A percentile compares a stretch with the other conserved stretches of the same genome.
Evolutionary conservation across 2,888 invertebrate genomes (phyloP).

Genomic region (Macroteleia sp.): DNA sequence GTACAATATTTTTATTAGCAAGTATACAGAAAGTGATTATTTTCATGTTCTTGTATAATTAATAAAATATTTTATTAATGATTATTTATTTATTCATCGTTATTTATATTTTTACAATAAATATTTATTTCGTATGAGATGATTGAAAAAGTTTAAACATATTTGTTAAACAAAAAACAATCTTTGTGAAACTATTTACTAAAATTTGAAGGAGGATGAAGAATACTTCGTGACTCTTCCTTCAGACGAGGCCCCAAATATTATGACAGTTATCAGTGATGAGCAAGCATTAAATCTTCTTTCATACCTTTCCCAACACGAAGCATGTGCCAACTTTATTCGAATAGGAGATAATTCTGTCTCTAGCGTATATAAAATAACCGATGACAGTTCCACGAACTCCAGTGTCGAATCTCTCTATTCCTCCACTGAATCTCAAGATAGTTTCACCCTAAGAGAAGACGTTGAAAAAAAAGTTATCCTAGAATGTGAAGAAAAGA

Average conservation of each 20-base stretch:
- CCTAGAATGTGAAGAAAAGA: too few relatives aligned
- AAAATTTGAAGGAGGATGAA: slow-evolving; percentile 77
- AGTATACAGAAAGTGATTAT: too few relatives aligned
- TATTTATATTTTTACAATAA: too few relatives aligned
- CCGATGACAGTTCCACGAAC: too few relatives aligned
- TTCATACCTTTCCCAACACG: slow-evolving; percentile 72
- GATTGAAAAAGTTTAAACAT: not conserved
- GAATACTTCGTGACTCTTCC: slow-evolving; percentile 71
- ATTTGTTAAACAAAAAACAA: not conserved
- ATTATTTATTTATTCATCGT: too few relatives aligned
- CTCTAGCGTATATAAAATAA: too few relatives aligned
- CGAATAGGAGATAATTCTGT: too few relatives aligned
- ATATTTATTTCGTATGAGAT: too few relatives aligned
- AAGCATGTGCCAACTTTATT: slow-evolving; percentile 46
- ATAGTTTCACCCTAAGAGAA: slow-evolving; percentile 62
- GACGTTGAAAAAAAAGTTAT: slow-evolving; percentile 12
- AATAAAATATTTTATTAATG: too few relatives aligned
- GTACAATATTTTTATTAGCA: too few relatives aligned
- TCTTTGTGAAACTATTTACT: not conserved
- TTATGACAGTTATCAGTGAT: slow-evolving; percentile 71
- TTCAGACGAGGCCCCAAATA: slow-evolving; percentile 67
- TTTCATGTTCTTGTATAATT: too few relatives aligned
- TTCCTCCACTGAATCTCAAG: slow-evolving; percentile 42
- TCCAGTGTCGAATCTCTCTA: slow-evolving; percentile 39
- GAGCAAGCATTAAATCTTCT: slow-evolving; percentile 76